phyloP scores from a whole-genome alignment of 2,797 vertebrate species.

The Sternarchorhynchus goeldii region DNA sequence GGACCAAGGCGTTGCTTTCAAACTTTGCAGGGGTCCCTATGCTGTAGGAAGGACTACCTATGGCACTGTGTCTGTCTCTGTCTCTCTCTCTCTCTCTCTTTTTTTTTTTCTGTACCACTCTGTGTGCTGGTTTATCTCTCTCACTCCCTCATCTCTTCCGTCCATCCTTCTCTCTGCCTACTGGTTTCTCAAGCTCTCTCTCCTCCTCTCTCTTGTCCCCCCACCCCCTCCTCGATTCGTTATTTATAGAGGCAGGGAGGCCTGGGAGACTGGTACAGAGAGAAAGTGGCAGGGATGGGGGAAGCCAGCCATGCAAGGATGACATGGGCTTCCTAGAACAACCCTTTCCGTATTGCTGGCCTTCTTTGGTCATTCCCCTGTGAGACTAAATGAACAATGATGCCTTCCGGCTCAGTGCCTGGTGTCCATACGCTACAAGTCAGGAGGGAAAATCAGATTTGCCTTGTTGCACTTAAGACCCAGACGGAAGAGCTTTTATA shows the following conservation, averaged over 20 bases:
- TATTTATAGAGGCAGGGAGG: slow-evolving; percentile 50
- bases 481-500: slow-evolving; percentile 1
- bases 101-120: neutral
- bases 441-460: neutral
- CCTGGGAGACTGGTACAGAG: slow-evolving; percentile 36
- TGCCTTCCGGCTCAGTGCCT: no score
- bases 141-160: neutral
- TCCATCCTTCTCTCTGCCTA: neutral
- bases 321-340: slow-evolving; percentile 16
- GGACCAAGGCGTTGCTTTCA: slow-evolving; percentile 61
- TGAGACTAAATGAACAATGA: neutral
- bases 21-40: slow-evolving; percentile 70
- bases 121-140: neutral
- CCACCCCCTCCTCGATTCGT: neutral
- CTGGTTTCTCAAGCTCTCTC: slow-evolving; percentile 8
- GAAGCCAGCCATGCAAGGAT: slow-evolving; percentile 8
- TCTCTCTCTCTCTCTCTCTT: neutral
- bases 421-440: neutral
- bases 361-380: neutral
- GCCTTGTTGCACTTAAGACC: slow-evolving; percentile 8
- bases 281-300: slow-evolving; percentile 22
- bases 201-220: neutral
- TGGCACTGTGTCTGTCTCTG: slow-evolving; percentile 58
- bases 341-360: neutral
- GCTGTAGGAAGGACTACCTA: slow-evolving; percentile 61